phyloP scores from a whole-genome alignment of 2,888 invertebrate genomes.

The Synergus japonicus region DNA sequence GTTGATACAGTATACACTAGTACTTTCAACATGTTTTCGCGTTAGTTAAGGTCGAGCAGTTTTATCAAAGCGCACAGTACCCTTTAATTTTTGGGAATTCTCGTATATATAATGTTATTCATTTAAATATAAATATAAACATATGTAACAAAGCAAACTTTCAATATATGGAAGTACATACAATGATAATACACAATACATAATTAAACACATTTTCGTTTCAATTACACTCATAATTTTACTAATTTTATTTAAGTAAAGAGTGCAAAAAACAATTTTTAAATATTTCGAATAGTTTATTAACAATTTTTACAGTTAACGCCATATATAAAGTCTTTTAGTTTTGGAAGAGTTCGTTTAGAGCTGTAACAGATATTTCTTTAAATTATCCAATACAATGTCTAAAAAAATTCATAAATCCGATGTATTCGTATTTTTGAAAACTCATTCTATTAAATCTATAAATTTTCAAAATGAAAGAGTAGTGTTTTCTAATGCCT shows the following conservation, averaged over 20 bases:
- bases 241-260: neutral
- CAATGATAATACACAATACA: too few species aligned
- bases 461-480: too few species aligned
- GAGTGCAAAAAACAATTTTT: neutral
- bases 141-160: neutral
- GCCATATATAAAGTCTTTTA: neutral
- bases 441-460: too few species aligned
- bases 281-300: neutral
- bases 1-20: neutral
- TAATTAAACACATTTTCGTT: too few species aligned
- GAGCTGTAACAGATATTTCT: neutral
- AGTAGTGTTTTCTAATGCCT: too few species aligned
- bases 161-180: neutral
- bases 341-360: neutral
- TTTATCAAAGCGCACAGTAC: neutral
- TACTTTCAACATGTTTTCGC: conserved; percentile 26
- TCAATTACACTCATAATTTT: neutral
- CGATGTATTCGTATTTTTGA: neutral
- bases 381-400: neutral
- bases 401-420: neutral
- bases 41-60: neutral
- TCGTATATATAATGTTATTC: neutral
- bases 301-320: neutral
- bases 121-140: neutral
- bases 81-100: neutral